Conservation (phyloP, 2,797 vertebrate genomes). For the Chelidonichthys spinosus region DNA sequence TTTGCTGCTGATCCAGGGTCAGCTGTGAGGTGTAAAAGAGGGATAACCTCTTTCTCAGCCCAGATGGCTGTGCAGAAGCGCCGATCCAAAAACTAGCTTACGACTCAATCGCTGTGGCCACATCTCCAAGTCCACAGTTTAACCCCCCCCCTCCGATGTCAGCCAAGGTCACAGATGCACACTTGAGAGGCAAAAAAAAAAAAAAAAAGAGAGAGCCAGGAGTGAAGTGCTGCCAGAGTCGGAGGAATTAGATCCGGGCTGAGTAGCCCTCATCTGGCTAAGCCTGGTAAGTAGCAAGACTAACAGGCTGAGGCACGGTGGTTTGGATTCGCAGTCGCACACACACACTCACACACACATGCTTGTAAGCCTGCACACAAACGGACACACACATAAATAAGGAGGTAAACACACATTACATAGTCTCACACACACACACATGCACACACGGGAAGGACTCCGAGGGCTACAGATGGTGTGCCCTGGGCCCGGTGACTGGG, state of each 20-base stretch:
- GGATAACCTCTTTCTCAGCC: slow-evolving; percentile 78
- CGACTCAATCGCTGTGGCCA: slow-evolving; percentile 74
- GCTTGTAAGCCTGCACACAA: slow-evolving; percentile 53
- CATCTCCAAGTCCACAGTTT: slow-evolving; percentile 79
- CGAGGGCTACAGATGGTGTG: slow-evolving; percentile 80
- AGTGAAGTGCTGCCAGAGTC: slow-evolving; percentile 79
- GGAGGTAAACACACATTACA: slow-evolving; percentile 61
- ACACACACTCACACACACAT: slow-evolving; percentile 36
- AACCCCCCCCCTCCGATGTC: slow-evolving; percentile 69
- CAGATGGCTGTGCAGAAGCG: slow-evolving; percentile 76
- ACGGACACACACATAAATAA: slow-evolving; percentile 64
- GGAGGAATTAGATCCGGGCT: slow-evolving; percentile 80
- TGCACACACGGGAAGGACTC: slow-evolving; percentile 68
- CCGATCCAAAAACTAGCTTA: slow-evolving; percentile 78
- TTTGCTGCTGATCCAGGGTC: slow-evolving; percentile 78
- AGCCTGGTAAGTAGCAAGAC: slow-evolving; percentile 83
- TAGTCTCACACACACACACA: slow-evolving; percentile 36
- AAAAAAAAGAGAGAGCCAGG: slow-evolving; percentile 51
- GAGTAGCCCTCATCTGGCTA: slow-evolving; percentile 82
- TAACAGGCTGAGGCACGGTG: slow-evolving; percentile 80
- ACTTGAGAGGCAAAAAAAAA: slow-evolving; percentile 67
- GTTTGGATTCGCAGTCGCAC: slow-evolving; percentile 67
- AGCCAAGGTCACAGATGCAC: slow-evolving; percentile 82
- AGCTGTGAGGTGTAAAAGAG: slow-evolving; percentile 78
- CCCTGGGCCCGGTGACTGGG: slow-evolving; percentile 75